Evolutionary conservation across 2,888 invertebrate species (phyloP).

Genomic region (Coenonympha arcania): DNA sequence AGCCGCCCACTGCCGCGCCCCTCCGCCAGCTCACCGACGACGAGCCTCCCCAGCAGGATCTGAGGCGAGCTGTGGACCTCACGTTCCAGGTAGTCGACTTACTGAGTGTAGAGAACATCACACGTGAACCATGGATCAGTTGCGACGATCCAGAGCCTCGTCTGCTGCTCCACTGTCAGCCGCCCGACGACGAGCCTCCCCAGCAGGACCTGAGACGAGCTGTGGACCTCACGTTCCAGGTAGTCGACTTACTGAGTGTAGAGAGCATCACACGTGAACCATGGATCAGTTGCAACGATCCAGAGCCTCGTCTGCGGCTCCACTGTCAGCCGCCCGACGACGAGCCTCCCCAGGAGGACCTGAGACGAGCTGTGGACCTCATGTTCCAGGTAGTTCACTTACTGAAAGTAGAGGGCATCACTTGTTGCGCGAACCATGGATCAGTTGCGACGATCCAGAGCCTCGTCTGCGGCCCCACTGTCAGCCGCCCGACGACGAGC

Average conservation of each 20-base stretch:
- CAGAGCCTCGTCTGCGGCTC: too few species aligned
- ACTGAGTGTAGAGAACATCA: too few species aligned
- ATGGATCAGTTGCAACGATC: too few species aligned
- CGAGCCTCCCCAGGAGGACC: constrained; percentile 7
- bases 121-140: background rate
- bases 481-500: background rate
- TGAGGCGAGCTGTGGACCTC: constrained; percentile 61
- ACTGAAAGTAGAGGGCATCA: too few species aligned
- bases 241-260: background rate
- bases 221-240: background rate
- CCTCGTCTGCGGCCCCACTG: background rate
- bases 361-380: constrained; percentile 61
- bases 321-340: constrained; percentile 38
- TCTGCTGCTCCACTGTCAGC: background rate
- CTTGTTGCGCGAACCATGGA: too few species aligned
- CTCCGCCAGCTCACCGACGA: constrained; percentile 41
- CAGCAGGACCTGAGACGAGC: constrained; percentile 42
- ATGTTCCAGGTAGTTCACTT: constrained; percentile 56
- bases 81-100: constrained; percentile 52
- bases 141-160: background rate
- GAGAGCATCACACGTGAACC: too few species aligned
- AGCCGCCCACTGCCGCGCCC: background rate
- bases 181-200: background rate
- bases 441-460: background rate
- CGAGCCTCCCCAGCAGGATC: constrained; percentile 7